Evolutionary conservation across 2,113 vertebrate genomes (phyloP).

Genomic region (chimpanzee (Pan troglodytes)): NHGRI_mPanTro3-v2.1_pri NC_072407.2:24318001-24318500

Average conservation of each 20-base stretch:
- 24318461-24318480: neutral
- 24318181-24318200: neutral
- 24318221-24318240: neutral
- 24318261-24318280: neutral
- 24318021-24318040: neutral
- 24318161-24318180: neutral
- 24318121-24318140: neutral
- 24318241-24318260: neutral
- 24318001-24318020: neutral
- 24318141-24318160: neutral
- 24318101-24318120: neutral
- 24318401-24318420: neutral
- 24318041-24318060: neutral
- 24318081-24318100: neutral
- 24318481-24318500: neutral
- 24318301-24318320: neutral
- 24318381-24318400: neutral
- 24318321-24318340: neutral
- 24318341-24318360: neutral
- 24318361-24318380: neutral
- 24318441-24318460: neutral
- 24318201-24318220: neutral
- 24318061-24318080: neutral
- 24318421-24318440: neutral
- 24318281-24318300: neutral